Evolutionary conservation across 2,797 vertebrate genomes (phyloP).

Genomic region (Oryzias sinensis): DNA sequence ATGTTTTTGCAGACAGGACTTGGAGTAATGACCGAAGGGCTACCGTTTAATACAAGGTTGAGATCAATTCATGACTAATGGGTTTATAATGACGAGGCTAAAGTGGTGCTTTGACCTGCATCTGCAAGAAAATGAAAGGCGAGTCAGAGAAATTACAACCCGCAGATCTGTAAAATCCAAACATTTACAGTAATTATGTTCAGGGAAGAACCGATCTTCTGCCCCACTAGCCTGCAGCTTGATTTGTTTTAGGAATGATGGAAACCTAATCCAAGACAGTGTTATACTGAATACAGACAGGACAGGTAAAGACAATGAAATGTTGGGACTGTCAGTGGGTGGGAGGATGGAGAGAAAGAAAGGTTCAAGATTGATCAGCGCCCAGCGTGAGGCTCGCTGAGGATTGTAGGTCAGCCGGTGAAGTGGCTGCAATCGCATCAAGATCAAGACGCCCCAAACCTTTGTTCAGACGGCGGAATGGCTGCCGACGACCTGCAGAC

Average conservation of each 20-base stretch:
- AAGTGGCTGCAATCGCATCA: conserved; percentile 10
- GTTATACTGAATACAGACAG: conserved; percentile 33
- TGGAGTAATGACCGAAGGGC: conserved; percentile 17
- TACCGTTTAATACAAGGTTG: conserved; percentile 9
- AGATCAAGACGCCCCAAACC: conserved; percentile 5
- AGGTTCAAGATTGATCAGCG: conserved; percentile 29
- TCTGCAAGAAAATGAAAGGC: conserved; percentile 1
- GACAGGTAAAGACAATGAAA: conserved; percentile 25
- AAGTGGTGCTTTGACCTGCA: conserved; percentile 35
- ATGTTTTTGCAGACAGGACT: conserved; percentile 2
- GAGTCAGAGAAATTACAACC: conserved; percentile 2
- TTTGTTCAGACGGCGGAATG: neutral
- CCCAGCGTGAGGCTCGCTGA: conserved; percentile 21
- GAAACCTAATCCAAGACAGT: conserved; percentile 6
- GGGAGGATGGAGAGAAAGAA: conserved; percentile 9
- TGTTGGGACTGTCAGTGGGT: conserved; percentile 16
- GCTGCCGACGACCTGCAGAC: too few relatives aligned
- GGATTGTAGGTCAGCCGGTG: conserved; percentile 2
- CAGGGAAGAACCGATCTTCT: neutral
- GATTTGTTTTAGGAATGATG: conserved; percentile 7
- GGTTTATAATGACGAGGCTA: conserved; percentile 14
- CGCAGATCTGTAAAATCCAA: conserved; percentile 7
- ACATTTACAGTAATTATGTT: neutral
- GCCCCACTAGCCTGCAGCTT: conserved; percentile 2
- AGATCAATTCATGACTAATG: conserved; percentile 42